Base-by-base conservation (phyloP, 2,113 vertebrate species). In the Cranoglanis bouderius region DNA sequence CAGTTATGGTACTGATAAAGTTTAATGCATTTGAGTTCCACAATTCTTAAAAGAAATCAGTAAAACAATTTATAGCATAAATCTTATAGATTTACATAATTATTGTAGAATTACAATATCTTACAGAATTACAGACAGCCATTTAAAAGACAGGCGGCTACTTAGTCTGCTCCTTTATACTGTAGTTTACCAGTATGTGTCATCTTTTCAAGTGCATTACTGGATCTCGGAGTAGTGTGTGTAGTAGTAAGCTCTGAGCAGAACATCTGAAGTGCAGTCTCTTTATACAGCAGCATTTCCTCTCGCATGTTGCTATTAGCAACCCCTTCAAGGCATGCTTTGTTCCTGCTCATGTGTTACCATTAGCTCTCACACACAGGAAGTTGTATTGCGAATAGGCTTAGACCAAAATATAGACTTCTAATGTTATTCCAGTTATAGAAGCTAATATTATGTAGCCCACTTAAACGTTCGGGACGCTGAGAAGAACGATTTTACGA, bases 251-350 rank as follows among this genome's bases (percentile, higher is more conserved):
- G 13, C 65, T 67, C 14, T 70, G 51, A 74, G 51, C 46, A 75
- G 49, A 74, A 75, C 74, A 49, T 80, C 75, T 26, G 12, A 85
- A 70, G 49, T 63, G 29, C 82, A 67, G 57, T 53, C 67, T 75
- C 87, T 88, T 86, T 86, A 72, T 77, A 87, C 75, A 75, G 72
- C 86, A 87, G 92, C 92, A 70, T 80, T 89, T 81, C 87, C 95
- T 95, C 92, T 94, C 87, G 88, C 85, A 94, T 75, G 96, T 97
- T 97, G 95, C 95, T 95, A 94, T 91, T 97, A 95, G 97, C 96
- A 97, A 96, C 96, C 93, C 46, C 94, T 93, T 91, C 93, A 91
- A 93, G 93, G 92, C 95, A 96, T 94, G 93, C 93, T 90, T 93
- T 84, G 91, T 93, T 94, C 93, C 85, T 85, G 83, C 65, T 87